Conservation (phyloP, 2,797 vertebrate species). For the Melanotaenia nigrans region DNA sequence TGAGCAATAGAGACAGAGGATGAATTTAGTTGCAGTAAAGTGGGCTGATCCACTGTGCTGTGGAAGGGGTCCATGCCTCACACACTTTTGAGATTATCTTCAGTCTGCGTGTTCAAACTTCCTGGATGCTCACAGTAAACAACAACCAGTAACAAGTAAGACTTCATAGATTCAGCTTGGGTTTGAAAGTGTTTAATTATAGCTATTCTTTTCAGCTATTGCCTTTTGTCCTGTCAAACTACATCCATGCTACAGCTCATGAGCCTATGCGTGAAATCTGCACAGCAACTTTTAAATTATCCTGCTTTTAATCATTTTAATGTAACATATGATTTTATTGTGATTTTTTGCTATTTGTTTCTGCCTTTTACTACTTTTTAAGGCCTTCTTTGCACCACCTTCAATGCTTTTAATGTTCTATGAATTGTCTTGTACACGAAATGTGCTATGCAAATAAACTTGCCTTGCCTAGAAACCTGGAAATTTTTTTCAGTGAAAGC, state of each 20-base stretch:
- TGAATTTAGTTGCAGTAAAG: background rate
- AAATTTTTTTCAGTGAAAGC: fast-evolving
- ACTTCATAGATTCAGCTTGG: background rate
- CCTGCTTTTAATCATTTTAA: too few relatives aligned
- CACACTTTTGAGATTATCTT: slow-evolving; percentile 48
- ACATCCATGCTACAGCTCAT: too few relatives aligned
- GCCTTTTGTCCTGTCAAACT: background rate
- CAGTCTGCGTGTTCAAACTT: slow-evolving; percentile 41
- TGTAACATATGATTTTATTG: too few relatives aligned
- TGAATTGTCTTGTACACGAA: too few relatives aligned
- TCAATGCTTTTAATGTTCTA: too few relatives aligned
- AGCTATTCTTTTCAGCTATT: background rate
- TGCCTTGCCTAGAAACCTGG: too few relatives aligned
- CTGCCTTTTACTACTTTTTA: too few relatives aligned
- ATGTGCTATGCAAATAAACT: too few relatives aligned
- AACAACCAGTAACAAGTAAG: slow-evolving; percentile 46
- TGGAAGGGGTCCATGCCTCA: slow-evolving; percentile 12
- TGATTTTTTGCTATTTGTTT: too few relatives aligned
- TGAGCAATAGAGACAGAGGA: slow-evolving; percentile 1
- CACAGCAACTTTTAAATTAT: too few relatives aligned
- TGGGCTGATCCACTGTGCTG: slow-evolving; percentile 31
- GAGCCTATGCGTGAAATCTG: too few relatives aligned
- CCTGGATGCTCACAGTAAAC: slow-evolving; percentile 12
- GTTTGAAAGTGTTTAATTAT: background rate
- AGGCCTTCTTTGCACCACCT: too few relatives aligned